Percentiles rank a stretch among this genome's conserved stretches.
Evolutionary conservation across 2,888 invertebrate genomes (phyloP).

Genomic region (Meta bourneti): DNA sequence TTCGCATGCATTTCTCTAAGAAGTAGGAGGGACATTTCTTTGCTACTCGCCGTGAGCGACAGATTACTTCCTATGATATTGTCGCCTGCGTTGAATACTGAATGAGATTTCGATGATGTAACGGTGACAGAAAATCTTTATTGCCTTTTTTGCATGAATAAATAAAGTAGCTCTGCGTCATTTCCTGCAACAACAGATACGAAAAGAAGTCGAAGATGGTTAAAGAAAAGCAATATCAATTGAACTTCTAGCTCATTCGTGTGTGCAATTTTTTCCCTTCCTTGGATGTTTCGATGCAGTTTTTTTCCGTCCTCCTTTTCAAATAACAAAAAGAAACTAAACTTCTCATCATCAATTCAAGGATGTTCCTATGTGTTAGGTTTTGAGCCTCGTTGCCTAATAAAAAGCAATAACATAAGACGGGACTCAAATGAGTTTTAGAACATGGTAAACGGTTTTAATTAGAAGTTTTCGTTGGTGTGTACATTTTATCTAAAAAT

Average conservation of each 20-base stretch:
- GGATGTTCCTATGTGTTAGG: conserved; percentile 8
- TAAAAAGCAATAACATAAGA: conserved; percentile 39
- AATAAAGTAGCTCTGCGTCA: conserved; percentile 69
- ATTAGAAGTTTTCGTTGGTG: conserved; percentile 47
- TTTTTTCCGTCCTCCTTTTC: background rate
- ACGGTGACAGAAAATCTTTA: conserved; percentile 70
- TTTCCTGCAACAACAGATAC: conserved; percentile 63
- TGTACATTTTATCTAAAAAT: conserved; percentile 20
- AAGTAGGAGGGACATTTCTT: conserved; percentile 32
- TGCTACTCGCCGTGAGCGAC: conserved; percentile 49
- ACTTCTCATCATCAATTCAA: conserved; percentile 7
- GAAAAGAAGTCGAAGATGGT: conserved; percentile 50
- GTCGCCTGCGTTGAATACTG: conserved; percentile 69
- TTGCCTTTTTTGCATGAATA: conserved; percentile 72
- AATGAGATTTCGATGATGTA: conserved; percentile 71
- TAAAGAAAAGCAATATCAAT: conserved; percentile 71
- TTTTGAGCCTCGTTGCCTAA: conserved; percentile 1
- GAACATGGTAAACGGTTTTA: conserved; percentile 31
- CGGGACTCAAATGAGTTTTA: conserved; percentile 47
- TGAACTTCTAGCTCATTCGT: conserved; percentile 35
- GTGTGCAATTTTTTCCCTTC: conserved; percentile 1
- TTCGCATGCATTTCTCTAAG: conserved; percentile 52
- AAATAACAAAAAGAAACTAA: conserved; percentile 31
- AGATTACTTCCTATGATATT: conserved; percentile 72
- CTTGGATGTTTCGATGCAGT: background rate